Evolutionary conservation across 2,113 vertebrate genomes (phyloP).

Genomic region (Notothenia coriiceps): DNA sequence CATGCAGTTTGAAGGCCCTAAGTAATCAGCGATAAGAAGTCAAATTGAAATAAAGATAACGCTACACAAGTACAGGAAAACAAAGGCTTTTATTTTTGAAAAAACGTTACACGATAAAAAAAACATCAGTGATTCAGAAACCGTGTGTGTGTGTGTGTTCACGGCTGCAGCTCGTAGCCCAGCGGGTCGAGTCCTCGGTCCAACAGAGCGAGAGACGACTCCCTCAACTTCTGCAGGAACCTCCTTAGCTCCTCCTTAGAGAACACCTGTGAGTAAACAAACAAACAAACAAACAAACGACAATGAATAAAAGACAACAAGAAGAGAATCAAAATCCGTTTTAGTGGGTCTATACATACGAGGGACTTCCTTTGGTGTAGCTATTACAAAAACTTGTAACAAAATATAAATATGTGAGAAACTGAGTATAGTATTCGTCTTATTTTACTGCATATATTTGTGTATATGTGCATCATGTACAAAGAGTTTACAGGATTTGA

Average conservation of each 20-base stretch:
- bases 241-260: slow-evolving; percentile 91
- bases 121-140: slow-evolving; percentile 8
- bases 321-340: too few relatives aligned
- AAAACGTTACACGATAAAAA: not conserved
- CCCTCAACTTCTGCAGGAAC: slow-evolving; percentile 89
- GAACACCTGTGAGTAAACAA: slow-evolving; percentile 87
- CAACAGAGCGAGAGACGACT: slow-evolving; percentile 91
- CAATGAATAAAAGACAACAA: not conserved
- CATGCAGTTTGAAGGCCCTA: not conserved
- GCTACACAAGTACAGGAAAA: slow-evolving; percentile 16
- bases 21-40: not conserved
- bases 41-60: not conserved
- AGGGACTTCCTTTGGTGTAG: too few relatives aligned
- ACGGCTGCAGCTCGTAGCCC: slow-evolving; percentile 91
- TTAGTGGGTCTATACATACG: too few relatives aligned
- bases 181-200: slow-evolving; percentile 91
- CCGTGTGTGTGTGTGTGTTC: slow-evolving; percentile 26
- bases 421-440: too few relatives aligned
- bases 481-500: too few relatives aligned
- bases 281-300: not conserved
- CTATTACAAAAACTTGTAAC: too few relatives aligned
- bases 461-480: too few relatives aligned
- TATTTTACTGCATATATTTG: too few relatives aligned
- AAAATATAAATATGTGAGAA: too few relatives aligned
- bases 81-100: slow-evolving; percentile 56